These are phyloP conservation scores for Acleris cristana DNA, from an alignment of 2,888 invertebrate genomes.

Conservation along the genomic window DNA sequence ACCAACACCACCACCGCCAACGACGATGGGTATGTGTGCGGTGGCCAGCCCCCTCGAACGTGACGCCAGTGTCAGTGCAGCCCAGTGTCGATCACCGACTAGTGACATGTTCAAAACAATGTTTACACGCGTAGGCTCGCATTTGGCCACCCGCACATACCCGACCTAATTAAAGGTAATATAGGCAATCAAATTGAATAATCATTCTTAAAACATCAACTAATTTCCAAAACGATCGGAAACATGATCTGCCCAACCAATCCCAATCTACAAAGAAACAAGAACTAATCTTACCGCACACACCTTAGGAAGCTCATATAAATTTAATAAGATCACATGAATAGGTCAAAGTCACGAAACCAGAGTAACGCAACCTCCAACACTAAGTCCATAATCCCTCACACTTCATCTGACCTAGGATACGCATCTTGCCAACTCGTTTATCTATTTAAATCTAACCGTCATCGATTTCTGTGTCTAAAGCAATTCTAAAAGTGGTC, in stretches of 20 bases:
- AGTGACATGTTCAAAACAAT: constrained; percentile 58
- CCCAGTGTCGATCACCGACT: constrained; percentile 66
- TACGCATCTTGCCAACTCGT: constrained; percentile 15
- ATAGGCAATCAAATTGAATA: constrained; percentile 40
- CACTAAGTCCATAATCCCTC: constrained; percentile 21
- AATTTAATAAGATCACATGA: constrained; percentile 16
- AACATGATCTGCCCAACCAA: constrained; percentile 20
- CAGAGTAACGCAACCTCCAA: constrained; percentile 16
- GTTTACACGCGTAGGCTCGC: constrained; percentile 50
- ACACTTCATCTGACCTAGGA: constrained; percentile 7
- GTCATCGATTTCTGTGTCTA: background rate
- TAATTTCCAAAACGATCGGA: constrained; percentile 1
- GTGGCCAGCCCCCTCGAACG: constrained; percentile 72
- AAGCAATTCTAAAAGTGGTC: background rate
- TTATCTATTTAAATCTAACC: constrained; percentile 12
- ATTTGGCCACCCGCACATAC: constrained; percentile 82
- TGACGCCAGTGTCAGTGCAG: constrained; percentile 64
- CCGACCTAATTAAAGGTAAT: constrained; percentile 81
- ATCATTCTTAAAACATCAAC: constrained; percentile 6
- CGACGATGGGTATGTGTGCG: constrained; percentile 94
- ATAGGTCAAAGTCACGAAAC: constrained; percentile 33
- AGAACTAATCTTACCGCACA: constrained; percentile 3
- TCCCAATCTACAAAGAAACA: constrained; percentile 7
- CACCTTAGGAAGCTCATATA: background rate
- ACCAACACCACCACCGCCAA: constrained; percentile 86